These are phyloP conservation scores for Phalacrocorax brasilianus DNA, from an alignment of 2,113 vertebrate genomes.

Conservation along the genomic window DNA sequence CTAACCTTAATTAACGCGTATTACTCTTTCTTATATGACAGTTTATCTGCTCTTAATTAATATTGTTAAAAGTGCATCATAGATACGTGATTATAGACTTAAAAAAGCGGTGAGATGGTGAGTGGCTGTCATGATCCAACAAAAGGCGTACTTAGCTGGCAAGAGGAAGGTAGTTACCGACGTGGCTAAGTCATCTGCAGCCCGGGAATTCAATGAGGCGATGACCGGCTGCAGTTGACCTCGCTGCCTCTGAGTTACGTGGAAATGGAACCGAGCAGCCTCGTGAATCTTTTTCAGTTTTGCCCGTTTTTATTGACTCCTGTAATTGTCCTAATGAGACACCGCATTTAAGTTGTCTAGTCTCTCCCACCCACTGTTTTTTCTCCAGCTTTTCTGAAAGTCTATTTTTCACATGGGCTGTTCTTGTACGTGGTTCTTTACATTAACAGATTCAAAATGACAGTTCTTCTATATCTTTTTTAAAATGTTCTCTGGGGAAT, in stretches of 20 bases:
- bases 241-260: neutral
- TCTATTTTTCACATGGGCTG: neutral
- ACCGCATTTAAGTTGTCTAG: neutral
- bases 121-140: neutral
- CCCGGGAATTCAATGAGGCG: neutral
- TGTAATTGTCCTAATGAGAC: neutral
- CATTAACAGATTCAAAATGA: neutral
- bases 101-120: neutral
- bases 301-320: neutral
- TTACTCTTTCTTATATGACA: neutral
- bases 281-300: neutral
- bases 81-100: neutral
- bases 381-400: neutral
- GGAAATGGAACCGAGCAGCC: neutral
- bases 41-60: neutral
- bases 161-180: neutral
- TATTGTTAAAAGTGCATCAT: neutral
- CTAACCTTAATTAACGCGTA: neutral
- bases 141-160: neutral
- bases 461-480: slow-evolving; percentile 2
- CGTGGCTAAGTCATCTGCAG: neutral
- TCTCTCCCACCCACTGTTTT: neutral
- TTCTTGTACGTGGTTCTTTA: neutral
- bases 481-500: slow-evolving; percentile 5
- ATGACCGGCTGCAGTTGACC: neutral